Evolutionary conservation across 2,113 vertebrate species (phyloP).

Genomic region (Chroicocephalus ridibundus): DNA sequence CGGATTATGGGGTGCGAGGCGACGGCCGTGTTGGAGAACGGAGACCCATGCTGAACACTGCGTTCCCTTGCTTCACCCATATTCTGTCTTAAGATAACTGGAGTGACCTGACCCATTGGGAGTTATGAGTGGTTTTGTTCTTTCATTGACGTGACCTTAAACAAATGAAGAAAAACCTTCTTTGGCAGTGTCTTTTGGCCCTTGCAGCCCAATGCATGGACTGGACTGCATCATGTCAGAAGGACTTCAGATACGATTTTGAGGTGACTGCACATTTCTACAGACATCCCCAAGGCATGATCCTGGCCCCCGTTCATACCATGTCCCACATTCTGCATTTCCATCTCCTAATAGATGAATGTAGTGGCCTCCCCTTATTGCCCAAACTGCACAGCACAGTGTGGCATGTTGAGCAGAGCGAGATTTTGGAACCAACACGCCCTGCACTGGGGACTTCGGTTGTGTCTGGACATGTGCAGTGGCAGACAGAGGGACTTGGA

Average conservation of each 20-base stretch:
- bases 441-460: neutral
- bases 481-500: conserved; percentile 20
- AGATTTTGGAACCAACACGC: neutral
- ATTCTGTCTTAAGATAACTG: neutral
- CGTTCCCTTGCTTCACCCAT: neutral
- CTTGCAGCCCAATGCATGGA: neutral
- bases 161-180: neutral
- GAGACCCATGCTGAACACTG: accelerated
- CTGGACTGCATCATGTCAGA: too few relatives aligned
- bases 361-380: neutral
- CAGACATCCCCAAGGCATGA: neutral
- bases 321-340: neutral
- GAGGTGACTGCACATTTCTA: neutral
- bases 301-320: neutral
- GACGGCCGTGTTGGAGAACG: accelerated
- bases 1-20: neutral
- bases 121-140: neutral
- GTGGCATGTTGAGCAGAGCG: neutral
- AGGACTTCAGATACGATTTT: neutral
- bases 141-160: neutral
- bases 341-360: neutral
- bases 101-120: accelerated
- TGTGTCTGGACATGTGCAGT: neutral
- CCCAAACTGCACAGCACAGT: neutral
- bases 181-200: neutral